Evolutionary conservation across 1,140 invertebrate genomes (phyloP), one percentile per base, ranked within the genome.

Genomic region (Oncopodura yosiiana): DNA sequence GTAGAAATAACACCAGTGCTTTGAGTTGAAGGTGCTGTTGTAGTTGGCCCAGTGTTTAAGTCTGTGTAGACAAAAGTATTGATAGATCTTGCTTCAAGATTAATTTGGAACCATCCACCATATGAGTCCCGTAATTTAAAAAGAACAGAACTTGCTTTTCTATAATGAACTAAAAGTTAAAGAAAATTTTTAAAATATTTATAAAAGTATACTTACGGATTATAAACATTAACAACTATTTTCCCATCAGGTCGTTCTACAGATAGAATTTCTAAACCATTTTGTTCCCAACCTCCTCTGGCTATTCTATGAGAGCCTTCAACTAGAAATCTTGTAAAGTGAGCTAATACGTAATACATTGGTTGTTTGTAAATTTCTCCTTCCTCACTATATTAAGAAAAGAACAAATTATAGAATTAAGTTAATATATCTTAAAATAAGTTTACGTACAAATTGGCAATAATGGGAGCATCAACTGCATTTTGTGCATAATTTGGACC

Each of bases 321-420:
- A 1, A 77, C 74, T n/a, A 90, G 69, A 65, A 87, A 89, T 72
- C 84, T 87, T 32, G 84, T 85, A 61, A 93, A 88, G 70, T 94
- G 90, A 1, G 81, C 85, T 64, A 93, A 72, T 9, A 78, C 81
- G 70, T 93, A 94, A 68, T 78, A 94, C 73, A 86, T 85, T 0
- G 88, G 87, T 62, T 93, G 86, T 67, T 91, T 91, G 65, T 88
- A 87, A 64, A 92, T 89, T 68, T 87, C 81, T 45, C 70, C 68
- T 11, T 73, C 66, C n/a, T 46, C 41, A 8, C n/a, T n/a, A n/a
- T n/a, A n/a, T n/a, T n/a, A n/a, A n/a, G n/a, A n/a, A n/a, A n/a
- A n/a, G n/a, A n/a, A n/a, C n/a, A n/a, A n/a, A n/a, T n/a, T n/a
- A n/a, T n/a, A n/a, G n/a, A n/a, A n/a, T n/a, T n/a, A n/a, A n/a